phyloP scores from a whole-genome alignment of 2,797 vertebrate genomes.

The Ceyx erithaca region DNA sequence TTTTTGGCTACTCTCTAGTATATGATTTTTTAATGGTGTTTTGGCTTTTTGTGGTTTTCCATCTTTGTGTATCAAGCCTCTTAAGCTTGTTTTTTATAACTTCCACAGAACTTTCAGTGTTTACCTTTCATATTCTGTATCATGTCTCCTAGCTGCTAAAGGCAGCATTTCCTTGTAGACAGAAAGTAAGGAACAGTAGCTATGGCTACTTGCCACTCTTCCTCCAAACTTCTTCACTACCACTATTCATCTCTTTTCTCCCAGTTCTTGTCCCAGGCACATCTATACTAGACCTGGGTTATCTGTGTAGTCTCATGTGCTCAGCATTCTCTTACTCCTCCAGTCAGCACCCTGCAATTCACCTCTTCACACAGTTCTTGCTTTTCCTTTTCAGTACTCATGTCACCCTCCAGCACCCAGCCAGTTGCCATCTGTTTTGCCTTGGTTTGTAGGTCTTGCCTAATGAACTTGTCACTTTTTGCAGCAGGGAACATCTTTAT shows the following conservation, averaged over 20 bases:
- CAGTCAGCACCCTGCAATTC: neutral
- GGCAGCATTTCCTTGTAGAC: neutral
- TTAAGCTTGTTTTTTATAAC: neutral
- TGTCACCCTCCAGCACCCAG: neutral
- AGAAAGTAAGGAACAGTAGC: neutral
- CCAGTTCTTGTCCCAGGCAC: neutral
- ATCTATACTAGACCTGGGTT: neutral
- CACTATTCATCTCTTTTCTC: neutral
- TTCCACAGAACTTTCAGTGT: neutral
- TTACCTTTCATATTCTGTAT: neutral
- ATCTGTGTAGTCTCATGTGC: neutral
- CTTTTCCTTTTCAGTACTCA: neutral
- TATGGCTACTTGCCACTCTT: neutral
- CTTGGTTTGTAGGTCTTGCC: slow-evolving; percentile 2
- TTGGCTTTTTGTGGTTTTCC: neutral
- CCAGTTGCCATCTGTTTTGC: neutral
- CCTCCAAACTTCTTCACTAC: neutral
- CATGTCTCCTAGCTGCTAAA: neutral
- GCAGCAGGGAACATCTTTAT: neutral
- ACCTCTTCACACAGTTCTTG: neutral
- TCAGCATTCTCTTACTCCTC: neutral
- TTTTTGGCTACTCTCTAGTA: neutral
- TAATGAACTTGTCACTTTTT: slow-evolving; percentile 5
- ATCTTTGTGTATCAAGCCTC: neutral
- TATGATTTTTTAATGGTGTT: neutral